Evolutionary conservation across 2,113 vertebrate genomes (phyloP).

Genomic region (Dipodomys stephensi): DNA sequence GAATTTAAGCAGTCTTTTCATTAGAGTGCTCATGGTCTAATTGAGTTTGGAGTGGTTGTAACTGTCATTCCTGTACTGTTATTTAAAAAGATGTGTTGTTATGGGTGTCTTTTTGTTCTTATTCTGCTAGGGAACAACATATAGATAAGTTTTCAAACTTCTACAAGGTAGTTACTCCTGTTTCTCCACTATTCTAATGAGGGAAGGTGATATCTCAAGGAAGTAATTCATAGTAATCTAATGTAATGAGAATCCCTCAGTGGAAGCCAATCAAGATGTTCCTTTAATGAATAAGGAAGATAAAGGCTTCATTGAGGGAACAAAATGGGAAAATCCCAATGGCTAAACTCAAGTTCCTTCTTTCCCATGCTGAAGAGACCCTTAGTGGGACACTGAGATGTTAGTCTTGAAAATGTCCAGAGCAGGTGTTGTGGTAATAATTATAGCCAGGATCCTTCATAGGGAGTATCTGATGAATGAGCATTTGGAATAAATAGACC

Average conservation of each 20-base stretch:
- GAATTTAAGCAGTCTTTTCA: constrained; percentile 63
- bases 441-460: background rate
- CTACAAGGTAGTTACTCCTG: background rate
- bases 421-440: background rate
- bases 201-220: background rate
- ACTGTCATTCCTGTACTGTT: background rate
- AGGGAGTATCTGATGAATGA: background rate
- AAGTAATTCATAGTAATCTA: background rate
- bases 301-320: background rate
- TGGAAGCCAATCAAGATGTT: background rate
- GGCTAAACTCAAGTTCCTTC: background rate
- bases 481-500: background rate
- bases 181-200: background rate
- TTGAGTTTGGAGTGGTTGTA: constrained; percentile 54
- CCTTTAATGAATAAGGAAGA: background rate
- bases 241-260: background rate
- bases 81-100: constrained; percentile 27
- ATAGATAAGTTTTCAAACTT: background rate
- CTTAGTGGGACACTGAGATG: background rate
- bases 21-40: constrained; percentile 55
- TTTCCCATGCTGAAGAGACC: background rate
- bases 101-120: background rate
- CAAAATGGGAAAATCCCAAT: background rate
- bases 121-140: background rate
- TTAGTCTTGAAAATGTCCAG: background rate